A percentile compares a stretch with the other conserved stretches of the same genome.
These are phyloP conservation scores for Hydrozoanthus tunicans DNA, from an alignment of 64 coral and sea anemone genomes.

Conservation along the genomic window DNA sequence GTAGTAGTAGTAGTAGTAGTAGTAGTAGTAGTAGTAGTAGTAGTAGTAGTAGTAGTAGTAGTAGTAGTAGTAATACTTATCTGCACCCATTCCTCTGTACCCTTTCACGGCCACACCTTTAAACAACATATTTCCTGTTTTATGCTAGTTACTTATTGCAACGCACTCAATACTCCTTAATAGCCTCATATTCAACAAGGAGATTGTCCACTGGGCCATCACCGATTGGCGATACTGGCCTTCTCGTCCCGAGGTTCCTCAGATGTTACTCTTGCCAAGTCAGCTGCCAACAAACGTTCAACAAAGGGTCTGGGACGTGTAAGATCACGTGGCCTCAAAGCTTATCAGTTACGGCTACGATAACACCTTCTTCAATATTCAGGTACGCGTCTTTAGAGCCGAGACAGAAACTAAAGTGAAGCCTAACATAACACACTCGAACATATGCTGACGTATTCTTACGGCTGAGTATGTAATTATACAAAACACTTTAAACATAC, in stretches of 20 bases:
- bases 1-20: too few relatives aligned
- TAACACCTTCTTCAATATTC: conserved; percentile 55
- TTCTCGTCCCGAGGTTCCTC: conserved; percentile 25
- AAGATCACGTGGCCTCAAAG: conserved; percentile 44
- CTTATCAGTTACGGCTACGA: conserved; percentile 31
- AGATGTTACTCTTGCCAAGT: conserved; percentile 46
- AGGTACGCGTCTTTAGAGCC: conserved; percentile 2
- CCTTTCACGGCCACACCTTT: too few relatives aligned
- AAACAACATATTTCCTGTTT: neutral
- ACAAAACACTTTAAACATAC: too few relatives aligned
- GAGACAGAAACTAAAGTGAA: too few relatives aligned
- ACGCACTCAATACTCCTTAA: too few relatives aligned
- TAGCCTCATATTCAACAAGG: conserved; percentile 45
- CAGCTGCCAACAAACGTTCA: conserved; percentile 30
- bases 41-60: too few relatives aligned
- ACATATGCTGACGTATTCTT: too few relatives aligned
- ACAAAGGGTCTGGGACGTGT: conserved; percentile 49
- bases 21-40: too few relatives aligned
- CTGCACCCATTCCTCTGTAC: too few relatives aligned
- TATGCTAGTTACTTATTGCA: neutral
- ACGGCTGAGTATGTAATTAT: too few relatives aligned
- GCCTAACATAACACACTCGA: too few relatives aligned
- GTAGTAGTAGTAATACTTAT: too few relatives aligned
- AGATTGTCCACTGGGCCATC: conserved; percentile 44
- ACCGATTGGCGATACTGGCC: conserved; percentile 45